Evolutionary conservation across 2,888 invertebrate species (phyloP), one percentile per base, ranked within the genome.

Genomic region (Craniophora ligustri): DNA sequence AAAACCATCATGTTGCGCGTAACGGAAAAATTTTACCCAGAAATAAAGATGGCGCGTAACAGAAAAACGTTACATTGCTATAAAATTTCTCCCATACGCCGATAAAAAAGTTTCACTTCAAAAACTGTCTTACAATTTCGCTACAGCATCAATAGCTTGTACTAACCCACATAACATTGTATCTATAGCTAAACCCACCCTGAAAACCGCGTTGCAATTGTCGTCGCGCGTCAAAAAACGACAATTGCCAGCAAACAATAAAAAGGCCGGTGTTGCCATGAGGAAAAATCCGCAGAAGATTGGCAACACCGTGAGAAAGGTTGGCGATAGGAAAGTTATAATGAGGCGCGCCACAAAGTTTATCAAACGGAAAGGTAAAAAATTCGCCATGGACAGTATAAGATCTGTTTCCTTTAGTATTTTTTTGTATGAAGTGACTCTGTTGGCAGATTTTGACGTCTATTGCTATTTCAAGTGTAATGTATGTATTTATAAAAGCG

Each of bases 361-460:
- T 71, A 70, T 90, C 38, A 91, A 84, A 51, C 77, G 88, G 58
- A 91, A 90, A 92, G 92, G 92, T 92, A 91, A 87, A 55, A 44
- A 19, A 8, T 13, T n/a, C 2, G n/a, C n/a, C n/a, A n/a, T n/a
- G n/a, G n/a, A n/a, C n/a, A n/a, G n/a, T n/a, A n/a, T n/a, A n/a
- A n/a, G n/a, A n/a, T n/a, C n/a, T n/a, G n/a, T n/a, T n/a, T n/a
- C n/a, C n/a, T n/a, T n/a, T n/a, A n/a, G n/a, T n/a, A 5, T 49
- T 31, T 8, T 4, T 23, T 44, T 44, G 19, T 30, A n/a, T 5
- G n/a, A 1, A 26, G 34, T 31, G 11, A 16, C n/a, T 3, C 18
- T 5, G 7, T 23, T 41, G 3, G 16, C 18, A 19, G 5, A 26
- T 31, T 48, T 59, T 60, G 34, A 16, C 8, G 3, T 51, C 15